Conservation (phyloP, 2,797 vertebrate genomes). For the Setipinna tenuifilis region DNA sequence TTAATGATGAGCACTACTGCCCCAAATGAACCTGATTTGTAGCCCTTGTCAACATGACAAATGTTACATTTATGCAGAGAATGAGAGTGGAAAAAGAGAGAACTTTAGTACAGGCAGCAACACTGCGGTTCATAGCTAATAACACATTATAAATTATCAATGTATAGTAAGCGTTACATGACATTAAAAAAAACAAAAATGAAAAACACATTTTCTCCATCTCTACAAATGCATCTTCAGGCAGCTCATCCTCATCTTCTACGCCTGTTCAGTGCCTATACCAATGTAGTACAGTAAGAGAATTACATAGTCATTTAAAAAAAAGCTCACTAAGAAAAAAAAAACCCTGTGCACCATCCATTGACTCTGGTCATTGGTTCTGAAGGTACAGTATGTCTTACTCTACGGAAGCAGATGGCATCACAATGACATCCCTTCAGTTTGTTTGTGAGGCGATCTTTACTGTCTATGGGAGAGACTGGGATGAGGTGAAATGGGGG, state of each 20-base stretch:
- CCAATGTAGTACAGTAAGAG: not conserved
- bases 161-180: not conserved
- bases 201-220: not conserved
- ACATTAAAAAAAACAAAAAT: not conserved
- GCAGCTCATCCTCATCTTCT: not conserved
- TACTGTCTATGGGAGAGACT: not conserved
- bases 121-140: not conserved
- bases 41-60: constrained; percentile 25
- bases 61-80: not conserved
- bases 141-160: not conserved
- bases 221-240: not conserved
- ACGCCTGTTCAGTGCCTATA: not conserved
- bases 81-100: not conserved
- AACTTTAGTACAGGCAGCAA: not conserved
- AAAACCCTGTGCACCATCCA: not conserved
- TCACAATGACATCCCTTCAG: not conserved
- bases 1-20: not conserved
- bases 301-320: not conserved
- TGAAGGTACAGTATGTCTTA: not conserved
- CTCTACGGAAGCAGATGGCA: constrained; percentile 14
- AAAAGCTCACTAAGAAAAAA: not conserved
- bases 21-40: constrained; percentile 3
- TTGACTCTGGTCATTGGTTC: not conserved
- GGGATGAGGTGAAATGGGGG: not conserved
- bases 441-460: not conserved